Evolutionary conservation across 2,113 vertebrate genomes (phyloP).

Genomic region (Sclerurus mexicanus): DNA sequence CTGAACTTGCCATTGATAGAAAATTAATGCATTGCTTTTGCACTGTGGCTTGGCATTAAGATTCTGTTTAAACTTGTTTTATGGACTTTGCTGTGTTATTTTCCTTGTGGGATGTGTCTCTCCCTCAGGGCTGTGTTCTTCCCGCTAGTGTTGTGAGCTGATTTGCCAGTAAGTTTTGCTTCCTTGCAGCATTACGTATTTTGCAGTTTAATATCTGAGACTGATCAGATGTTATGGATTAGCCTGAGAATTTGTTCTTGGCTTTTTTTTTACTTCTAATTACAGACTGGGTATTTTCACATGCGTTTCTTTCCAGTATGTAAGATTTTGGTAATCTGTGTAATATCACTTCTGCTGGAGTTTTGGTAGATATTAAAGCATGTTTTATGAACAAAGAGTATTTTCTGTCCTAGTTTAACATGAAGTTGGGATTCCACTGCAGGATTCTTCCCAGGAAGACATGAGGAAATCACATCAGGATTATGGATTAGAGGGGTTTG

Average conservation of each 20-base stretch:
- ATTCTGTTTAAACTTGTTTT: neutral
- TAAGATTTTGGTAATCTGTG: neutral
- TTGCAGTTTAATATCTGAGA: neutral
- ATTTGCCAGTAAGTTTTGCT: neutral
- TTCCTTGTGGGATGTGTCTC: neutral
- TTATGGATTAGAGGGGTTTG: neutral
- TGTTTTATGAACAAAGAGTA: neutral
- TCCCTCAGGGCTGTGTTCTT: neutral
- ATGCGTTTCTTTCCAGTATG: neutral
- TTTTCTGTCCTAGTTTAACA: neutral
- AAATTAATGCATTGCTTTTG: neutral
- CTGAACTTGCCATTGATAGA: neutral
- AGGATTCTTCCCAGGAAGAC: neutral
- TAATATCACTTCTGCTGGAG: neutral
- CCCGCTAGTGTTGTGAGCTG: neutral
- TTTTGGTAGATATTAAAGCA: neutral
- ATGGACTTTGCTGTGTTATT: neutral
- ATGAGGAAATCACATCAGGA: neutral
- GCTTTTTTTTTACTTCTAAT: neutral
- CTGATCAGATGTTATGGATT: neutral
- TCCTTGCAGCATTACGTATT: neutral
- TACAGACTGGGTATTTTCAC: neutral
- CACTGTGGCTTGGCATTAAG: neutral
- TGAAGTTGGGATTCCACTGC: neutral
- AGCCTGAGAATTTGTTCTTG: neutral